phyloP scores from a whole-genome alignment of 2,797 vertebrate species.

The Sebastolobus alascanus region DNA sequence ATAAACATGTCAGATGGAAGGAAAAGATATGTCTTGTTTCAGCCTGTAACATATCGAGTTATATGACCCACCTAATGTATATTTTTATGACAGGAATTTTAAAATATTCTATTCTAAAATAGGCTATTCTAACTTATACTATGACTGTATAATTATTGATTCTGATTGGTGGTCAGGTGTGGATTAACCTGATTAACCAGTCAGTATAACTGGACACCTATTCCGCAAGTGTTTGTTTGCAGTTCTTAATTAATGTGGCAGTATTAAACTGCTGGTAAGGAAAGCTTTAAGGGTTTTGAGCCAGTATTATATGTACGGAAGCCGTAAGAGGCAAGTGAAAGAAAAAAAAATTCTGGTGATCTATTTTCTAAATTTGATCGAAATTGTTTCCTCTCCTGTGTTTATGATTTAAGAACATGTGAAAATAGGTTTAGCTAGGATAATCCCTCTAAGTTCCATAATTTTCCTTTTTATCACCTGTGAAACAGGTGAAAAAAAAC shows the following conservation, averaged over 20 bases:
- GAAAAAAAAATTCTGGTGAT: neutral
- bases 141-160: neutral
- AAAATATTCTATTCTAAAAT: neutral
- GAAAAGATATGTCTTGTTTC: neutral
- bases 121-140: neutral
- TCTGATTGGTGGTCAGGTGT: neutral
- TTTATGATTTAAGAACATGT: neutral
- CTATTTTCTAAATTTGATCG: neutral
- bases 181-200: neutral
- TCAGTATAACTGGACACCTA: neutral
- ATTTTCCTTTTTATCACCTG: no score
- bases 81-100: neutral
- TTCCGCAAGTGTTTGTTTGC: neutral
- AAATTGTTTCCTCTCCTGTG: neutral
- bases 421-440: neutral
- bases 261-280: neutral
- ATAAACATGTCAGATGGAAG: constrained; percentile 7
- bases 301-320: neutral
- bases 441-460: neutral
- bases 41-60: neutral
- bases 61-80: neutral
- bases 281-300: neutral
- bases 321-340: neutral
- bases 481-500: no score
- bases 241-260: neutral